Evolutionary conservation across 2,888 invertebrate species (phyloP), one percentile per base, ranked within the genome.

Genomic region (Amiota mariae): DNA sequence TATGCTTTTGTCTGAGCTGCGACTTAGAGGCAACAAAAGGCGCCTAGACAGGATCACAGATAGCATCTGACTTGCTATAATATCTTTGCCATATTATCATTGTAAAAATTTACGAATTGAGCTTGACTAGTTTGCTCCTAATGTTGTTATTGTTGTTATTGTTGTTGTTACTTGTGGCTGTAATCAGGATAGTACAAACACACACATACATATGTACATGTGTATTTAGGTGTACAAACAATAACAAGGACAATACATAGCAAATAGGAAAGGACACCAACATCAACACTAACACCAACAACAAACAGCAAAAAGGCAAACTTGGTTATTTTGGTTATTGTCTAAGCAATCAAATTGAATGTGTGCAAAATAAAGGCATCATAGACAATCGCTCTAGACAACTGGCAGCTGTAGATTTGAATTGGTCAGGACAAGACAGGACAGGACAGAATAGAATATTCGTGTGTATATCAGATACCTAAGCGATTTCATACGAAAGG

Each of bases 341-440:
- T 68, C 67, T 54, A 68, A 68, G 67, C 54, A 68, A 68, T 68
- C 67, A 68, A 68, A 51, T 68, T 68, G 67, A 68, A 68, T 68
- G 54, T 68, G 67, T 54, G 20, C 67, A 68, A 68, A 68, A 51
- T 59, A 59, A 59, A 10, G 59, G 20, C 59, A 59, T 59, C 59
- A 59, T 20, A 15, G 18, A 20, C 59, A 59, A 18, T 15, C 18
- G 20, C 20, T 4, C 36, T 36, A 36, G 36, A 36, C 36, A 36
- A 36, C 36, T 36, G 36, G 36, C 2, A 2, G 36, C 36, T 36
- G 2, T 36, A 36, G 36, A 36, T 4, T 6, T 36, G 8, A 36
- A 36, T 36, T 36, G 36, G 8, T 36, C 36, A 36, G 36, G 36
- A 36, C 36, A 36, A 6, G 36, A 36, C 36, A 4, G 36, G 36